Conservation (phyloP, 2,888 invertebrate genomes). For the Microctonus aethiopoides region DNA sequence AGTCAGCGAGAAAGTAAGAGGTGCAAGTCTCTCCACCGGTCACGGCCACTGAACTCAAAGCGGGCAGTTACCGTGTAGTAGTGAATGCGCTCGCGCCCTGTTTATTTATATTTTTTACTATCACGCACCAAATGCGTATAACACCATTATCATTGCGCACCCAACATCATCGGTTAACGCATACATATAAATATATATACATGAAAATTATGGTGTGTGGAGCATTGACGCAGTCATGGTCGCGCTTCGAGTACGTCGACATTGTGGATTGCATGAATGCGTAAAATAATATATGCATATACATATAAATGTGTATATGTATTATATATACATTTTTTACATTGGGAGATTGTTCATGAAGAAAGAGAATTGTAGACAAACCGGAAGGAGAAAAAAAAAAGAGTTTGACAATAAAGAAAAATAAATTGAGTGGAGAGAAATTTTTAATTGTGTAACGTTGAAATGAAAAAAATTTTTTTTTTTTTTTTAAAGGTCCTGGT, state of each 20-base stretch:
- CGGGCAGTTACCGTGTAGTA: constrained; percentile 48
- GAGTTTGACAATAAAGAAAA: too few relatives aligned
- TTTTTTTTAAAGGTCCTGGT: too few relatives aligned
- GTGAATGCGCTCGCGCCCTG: constrained; percentile 40
- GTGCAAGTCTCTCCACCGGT: constrained; percentile 45
- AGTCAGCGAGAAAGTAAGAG: constrained; percentile 54
- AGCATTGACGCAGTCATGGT: not conserved
- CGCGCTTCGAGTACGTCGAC: constrained; percentile 17
- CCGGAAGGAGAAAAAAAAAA: too few relatives aligned
- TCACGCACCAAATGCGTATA: constrained; percentile 21
- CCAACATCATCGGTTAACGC: too few relatives aligned
- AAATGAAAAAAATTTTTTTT: too few relatives aligned
- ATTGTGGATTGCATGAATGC: constrained; percentile 1
- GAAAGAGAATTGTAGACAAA: not conserved
- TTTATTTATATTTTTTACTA: too few relatives aligned
- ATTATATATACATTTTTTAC: too few relatives aligned
- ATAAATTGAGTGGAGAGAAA: too few relatives aligned
- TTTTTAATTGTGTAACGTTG: too few relatives aligned
- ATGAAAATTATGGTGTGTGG: constrained; percentile 9
- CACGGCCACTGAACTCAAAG: constrained; percentile 54
- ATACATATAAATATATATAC: not conserved
- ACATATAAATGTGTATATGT: not conserved
- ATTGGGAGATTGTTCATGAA: too few relatives aligned
- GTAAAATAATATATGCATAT: too few relatives aligned
- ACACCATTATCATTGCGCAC: not conserved